Evolutionary conservation across 2,797 vertebrate species (phyloP).

Genomic region (Danio aesculapii): DNA sequence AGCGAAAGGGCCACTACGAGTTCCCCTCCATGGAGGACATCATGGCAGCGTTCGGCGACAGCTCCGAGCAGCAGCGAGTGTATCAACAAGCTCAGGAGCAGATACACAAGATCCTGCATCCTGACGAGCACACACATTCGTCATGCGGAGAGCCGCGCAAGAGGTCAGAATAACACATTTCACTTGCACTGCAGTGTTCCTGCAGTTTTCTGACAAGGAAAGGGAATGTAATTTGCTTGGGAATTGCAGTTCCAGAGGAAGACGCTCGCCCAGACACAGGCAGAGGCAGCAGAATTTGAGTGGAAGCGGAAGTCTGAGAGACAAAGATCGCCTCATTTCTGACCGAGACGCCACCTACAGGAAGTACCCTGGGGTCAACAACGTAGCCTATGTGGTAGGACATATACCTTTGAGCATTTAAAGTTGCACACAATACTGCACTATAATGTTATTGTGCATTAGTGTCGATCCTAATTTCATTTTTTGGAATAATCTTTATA

Average conservation of each 20-base stretch:
- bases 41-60: slow-evolving; percentile 87
- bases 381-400: slow-evolving; percentile 94
- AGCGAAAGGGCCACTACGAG: slow-evolving; percentile 94
- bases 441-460: too few species aligned
- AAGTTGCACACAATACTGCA: too few species aligned
- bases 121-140: slow-evolving; percentile 81
- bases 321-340: slow-evolving; percentile 87
- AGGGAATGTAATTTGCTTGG: background rate
- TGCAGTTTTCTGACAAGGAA: background rate
- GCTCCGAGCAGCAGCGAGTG: slow-evolving; percentile 89
- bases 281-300: slow-evolving; percentile 82
- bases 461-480: too few species aligned
- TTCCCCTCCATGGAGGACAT: slow-evolving; percentile 96
- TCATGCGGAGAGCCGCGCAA: slow-evolving; percentile 88
- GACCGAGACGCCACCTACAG: slow-evolving; percentile 95
- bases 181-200: background rate
- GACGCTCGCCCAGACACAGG: slow-evolving; percentile 90
- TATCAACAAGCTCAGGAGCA: slow-evolving; percentile 95
- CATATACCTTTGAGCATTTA: background rate
- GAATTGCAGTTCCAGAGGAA: slow-evolving; percentile 79
- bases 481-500: too few species aligned
- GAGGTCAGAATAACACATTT: slow-evolving; percentile 77
- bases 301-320: slow-evolving; percentile 84
- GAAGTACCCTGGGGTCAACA: slow-evolving; percentile 95
- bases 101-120: slow-evolving; percentile 95